A percentile compares a stretch with the other conserved stretches of the same genome.
These are phyloP conservation scores for Schizopygopsis pylzovi DNA, from an alignment of 2,797 vertebrate species.

Conservation along the genomic window DNA sequence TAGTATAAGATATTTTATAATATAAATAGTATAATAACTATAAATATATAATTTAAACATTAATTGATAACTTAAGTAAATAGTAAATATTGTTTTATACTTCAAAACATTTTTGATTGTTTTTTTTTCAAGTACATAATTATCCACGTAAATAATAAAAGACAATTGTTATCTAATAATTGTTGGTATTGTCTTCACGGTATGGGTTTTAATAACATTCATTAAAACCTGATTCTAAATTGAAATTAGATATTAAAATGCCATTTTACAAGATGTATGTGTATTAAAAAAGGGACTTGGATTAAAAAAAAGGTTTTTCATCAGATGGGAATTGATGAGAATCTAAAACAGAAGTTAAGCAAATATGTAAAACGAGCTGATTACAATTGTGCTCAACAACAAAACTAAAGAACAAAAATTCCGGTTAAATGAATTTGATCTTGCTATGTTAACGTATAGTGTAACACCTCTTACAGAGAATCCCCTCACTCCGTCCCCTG, in stretches of 20 bases:
- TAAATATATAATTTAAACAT: not conserved
- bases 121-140: not conserved
- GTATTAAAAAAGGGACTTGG: not conserved
- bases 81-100: not conserved
- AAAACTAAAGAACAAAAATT: not conserved
- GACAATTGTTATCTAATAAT: not conserved
- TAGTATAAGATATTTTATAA: not conserved
- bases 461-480: not conserved
- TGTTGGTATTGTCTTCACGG: not conserved
- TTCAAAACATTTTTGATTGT: not conserved
- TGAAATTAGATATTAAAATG: not conserved
- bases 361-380: not conserved
- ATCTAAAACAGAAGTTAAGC: not conserved
- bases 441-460: not conserved
- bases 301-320: not conserved
- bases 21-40: not conserved
- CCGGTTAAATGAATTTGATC: not conserved
- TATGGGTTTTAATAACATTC: not conserved
- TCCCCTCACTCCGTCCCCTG: slow-evolving; percentile 5
- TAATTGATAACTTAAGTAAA: not conserved
- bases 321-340: not conserved
- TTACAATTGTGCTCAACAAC: not conserved
- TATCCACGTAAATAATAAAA: not conserved
- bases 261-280: not conserved
- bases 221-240: too few species aligned